Percentiles rank a stretch among this genome's conserved stretches.
Evolutionary conservation across 2,888 invertebrate species (phyloP).

Genomic region (Zaprionus bogoriensis): DNA sequence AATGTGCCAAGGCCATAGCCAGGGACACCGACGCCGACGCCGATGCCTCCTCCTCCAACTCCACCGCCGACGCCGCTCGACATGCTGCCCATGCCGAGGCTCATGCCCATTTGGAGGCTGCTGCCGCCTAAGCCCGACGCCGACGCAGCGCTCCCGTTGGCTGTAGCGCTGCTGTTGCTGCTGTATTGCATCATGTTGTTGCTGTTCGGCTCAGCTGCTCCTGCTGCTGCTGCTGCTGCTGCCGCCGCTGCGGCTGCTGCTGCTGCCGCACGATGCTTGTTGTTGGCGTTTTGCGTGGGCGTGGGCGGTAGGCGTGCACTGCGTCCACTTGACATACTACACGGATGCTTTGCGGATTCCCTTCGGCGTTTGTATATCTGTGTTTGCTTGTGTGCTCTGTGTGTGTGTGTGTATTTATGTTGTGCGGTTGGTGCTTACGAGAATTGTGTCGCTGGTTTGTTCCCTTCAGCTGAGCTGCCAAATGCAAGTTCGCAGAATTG

Average conservation of each 20-base stretch:
- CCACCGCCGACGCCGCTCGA: conserved; percentile 3
- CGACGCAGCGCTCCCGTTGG: conserved; percentile 28
- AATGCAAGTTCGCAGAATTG: conserved; percentile 31
- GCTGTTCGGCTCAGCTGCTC: conserved; percentile 65
- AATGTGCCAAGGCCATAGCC: conserved; percentile 36
- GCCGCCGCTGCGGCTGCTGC: conserved; percentile 49
- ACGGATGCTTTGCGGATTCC: conserved; percentile 35
- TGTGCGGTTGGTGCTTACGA: background rate
- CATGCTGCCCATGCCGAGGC: conserved; percentile 37
- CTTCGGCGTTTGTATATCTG: conserved; percentile 14
- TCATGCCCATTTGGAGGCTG: conserved; percentile 52
- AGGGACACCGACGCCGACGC: conserved; percentile 7
- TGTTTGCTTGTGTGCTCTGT: background rate
- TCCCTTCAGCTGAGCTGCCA: conserved; percentile 18
- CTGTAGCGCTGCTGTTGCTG: conserved; percentile 40
- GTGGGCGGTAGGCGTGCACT: conserved; percentile 82
- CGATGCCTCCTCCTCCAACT: conserved; percentile 15
- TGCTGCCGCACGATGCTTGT: conserved; percentile 58
- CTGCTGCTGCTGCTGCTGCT: conserved; percentile 41
- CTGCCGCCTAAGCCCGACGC: conserved; percentile 25
- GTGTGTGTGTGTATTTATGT: conserved; percentile 1
- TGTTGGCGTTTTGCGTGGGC: conserved; percentile 74
- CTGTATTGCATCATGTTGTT: conserved; percentile 72
- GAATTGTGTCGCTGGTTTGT: background rate
- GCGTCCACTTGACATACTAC: conserved; percentile 82